Conservation (phyloP, 1,140 invertebrate species). For the Metaphire vulgaris region DNA sequence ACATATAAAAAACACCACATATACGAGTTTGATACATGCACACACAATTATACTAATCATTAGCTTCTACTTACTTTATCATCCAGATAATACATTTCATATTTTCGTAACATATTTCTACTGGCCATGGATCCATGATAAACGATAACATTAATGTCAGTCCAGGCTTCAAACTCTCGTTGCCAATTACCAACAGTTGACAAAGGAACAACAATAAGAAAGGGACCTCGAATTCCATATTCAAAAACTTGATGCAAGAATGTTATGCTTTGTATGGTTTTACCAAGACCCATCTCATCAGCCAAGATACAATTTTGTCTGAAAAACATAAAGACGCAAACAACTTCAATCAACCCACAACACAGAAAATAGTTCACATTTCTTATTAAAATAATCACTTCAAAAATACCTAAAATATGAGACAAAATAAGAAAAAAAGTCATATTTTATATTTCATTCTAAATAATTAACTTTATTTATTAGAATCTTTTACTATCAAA, state of each 20-base stretch:
- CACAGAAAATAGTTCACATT: no score
- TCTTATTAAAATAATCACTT: no score
- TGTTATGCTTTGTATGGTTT: constrained; percentile 49
- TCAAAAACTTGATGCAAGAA: constrained; percentile 71
- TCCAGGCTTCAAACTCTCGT: constrained; percentile 98
- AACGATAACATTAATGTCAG: constrained; percentile 95
- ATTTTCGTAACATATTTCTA: constrained; percentile 95
- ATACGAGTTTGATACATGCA: no score
- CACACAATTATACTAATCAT: no score
- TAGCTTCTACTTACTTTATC: constrained; percentile 62
- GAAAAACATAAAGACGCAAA: constrained; percentile 94
- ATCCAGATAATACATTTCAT: constrained; percentile 95
- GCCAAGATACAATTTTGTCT: constrained; percentile 96
- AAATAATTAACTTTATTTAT: no score
- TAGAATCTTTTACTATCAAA: no score
- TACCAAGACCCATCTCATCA: constrained; percentile 90
- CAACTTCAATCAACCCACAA: no score
- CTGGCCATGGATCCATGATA: constrained; percentile 88
- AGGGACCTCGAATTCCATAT: constrained; percentile 92
- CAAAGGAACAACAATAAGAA: constrained; percentile 95
- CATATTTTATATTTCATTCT: no score
- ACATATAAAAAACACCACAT: no score
- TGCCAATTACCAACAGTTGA: constrained; percentile 99
- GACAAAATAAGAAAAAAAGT: no score
- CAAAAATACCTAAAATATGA: no score